These are phyloP conservation scores for Ascaphus truei DNA, from an alignment of 2,113 vertebrate species.

Conservation along the genomic window DNA sequence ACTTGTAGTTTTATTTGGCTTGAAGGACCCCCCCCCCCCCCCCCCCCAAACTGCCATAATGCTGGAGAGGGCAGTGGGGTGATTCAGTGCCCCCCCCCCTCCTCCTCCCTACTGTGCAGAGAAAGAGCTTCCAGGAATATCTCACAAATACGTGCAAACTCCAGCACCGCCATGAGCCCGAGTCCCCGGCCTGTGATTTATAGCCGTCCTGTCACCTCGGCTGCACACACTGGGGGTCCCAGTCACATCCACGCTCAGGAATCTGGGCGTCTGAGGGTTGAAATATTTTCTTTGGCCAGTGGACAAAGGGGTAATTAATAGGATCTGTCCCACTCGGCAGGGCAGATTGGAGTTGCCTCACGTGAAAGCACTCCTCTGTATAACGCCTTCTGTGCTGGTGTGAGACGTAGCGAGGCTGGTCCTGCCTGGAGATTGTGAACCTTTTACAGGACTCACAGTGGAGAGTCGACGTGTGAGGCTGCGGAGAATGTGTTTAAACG, in stretches of 20 bases:
- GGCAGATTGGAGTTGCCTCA: too few species aligned
- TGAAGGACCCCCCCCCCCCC: not conserved
- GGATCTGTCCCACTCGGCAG: not conserved
- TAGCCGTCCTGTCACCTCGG: slow-evolving; percentile 15
- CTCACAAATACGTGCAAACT: slow-evolving; percentile 19
- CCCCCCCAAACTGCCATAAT: not conserved
- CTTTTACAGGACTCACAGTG: too few species aligned
- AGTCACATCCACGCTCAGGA: slow-evolving; percentile 5
- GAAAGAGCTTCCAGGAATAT: slow-evolving; percentile 12
- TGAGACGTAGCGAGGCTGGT: too few species aligned
- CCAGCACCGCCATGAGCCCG: not conserved
- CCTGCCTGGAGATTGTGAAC: too few species aligned
- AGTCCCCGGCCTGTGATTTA: slow-evolving; percentile 22
- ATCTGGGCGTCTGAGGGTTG: not conserved
- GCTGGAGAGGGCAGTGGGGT: not conserved
- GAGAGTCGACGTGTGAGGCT: too few species aligned
- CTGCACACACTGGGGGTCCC: slow-evolving; percentile 18
- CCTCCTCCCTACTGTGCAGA: not conserved
- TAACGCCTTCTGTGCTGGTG: too few species aligned
- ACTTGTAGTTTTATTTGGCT: slow-evolving; percentile 11
- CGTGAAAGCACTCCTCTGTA: slow-evolving; percentile 18
- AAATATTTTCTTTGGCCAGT: not conserved
- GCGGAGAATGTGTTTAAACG: too few species aligned
- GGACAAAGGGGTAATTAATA: not conserved
- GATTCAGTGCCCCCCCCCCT: not conserved